These are phyloP conservation scores for Pedionomus torquatus DNA, from an alignment of 2,113 vertebrate species.

Conservation along the genomic window DNA sequence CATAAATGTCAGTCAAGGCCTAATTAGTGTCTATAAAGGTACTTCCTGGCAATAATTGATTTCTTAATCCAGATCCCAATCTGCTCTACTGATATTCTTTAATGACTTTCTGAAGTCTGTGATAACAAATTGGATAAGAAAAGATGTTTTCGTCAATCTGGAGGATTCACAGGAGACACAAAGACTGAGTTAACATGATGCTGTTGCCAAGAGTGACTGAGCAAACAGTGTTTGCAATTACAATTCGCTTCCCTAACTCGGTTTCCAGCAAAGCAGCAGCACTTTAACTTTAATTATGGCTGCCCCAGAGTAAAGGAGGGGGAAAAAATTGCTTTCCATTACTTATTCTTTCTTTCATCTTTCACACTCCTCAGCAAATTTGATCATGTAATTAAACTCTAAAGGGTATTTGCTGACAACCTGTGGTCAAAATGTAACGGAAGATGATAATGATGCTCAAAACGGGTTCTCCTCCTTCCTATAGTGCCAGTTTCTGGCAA, in stretches of 20 bases:
- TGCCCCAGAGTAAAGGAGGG: constrained; percentile 13
- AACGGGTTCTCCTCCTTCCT: background rate
- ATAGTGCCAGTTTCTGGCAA: background rate
- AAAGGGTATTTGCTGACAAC: constrained; percentile 31
- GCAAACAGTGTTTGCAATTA: constrained; percentile 49
- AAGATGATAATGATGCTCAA: background rate
- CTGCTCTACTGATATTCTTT: constrained; percentile 46
- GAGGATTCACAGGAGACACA: constrained; percentile 14
- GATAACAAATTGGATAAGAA: constrained; percentile 54
- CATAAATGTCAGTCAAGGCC: constrained; percentile 16
- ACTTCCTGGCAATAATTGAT: constrained; percentile 54
- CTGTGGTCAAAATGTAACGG: background rate
- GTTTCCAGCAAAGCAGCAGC: constrained; percentile 27
- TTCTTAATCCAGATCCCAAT: constrained; percentile 51
- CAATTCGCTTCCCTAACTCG: constrained; percentile 44
- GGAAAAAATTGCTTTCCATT: background rate
- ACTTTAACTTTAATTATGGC: constrained; percentile 57
- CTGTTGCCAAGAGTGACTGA: constrained; percentile 48
- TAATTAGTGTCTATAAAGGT: constrained; percentile 38
- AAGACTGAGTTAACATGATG: constrained; percentile 31
- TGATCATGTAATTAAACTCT: constrained; percentile 17
- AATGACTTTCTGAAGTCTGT: constrained; percentile 59
- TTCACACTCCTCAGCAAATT: constrained; percentile 11
- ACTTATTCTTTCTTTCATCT: constrained; percentile 7
- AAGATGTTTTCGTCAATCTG: constrained; percentile 37